Evolutionary conservation across 2,888 invertebrate genomes (phyloP).

Genomic region (Unio delphinus): DNA sequence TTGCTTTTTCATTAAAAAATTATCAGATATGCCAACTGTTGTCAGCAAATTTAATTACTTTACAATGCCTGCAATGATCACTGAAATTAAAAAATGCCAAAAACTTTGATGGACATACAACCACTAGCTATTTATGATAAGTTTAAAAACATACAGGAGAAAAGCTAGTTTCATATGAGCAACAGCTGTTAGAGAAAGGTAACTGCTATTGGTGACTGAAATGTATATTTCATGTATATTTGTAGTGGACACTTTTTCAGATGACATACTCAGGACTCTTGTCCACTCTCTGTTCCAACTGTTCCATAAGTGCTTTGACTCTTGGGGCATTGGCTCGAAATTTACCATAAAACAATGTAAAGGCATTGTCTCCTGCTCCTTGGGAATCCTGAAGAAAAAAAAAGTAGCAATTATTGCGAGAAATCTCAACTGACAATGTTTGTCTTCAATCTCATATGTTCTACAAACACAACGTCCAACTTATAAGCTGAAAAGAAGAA

Average conservation of each 20-base stretch:
- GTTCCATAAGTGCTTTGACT: conserved; percentile 84
- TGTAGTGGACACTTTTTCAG: background rate
- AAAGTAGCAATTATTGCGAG: conserved; percentile 3
- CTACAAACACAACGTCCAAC: background rate
- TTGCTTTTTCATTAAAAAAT: too few relatives aligned
- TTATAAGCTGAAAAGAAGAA: too few relatives aligned
- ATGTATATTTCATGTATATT: too few relatives aligned
- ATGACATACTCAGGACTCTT: conserved; percentile 82
- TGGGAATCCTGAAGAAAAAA: conserved; percentile 55
- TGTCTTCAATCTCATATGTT: background rate
- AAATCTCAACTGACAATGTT: background rate
- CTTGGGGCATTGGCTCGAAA: conserved; percentile 93
- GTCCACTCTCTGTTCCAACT: conserved; percentile 86
- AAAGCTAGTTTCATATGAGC: too few relatives aligned
- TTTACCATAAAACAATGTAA: conserved; percentile 91
- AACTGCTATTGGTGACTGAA: background rate
- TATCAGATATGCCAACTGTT: too few relatives aligned
- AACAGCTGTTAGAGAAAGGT: background rate
- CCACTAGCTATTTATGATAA: too few relatives aligned
- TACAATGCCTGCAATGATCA: too few relatives aligned
- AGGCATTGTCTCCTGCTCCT: conserved; percentile 74
- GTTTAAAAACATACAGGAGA: too few relatives aligned
- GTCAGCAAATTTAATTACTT: too few relatives aligned
- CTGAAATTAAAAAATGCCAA: too few relatives aligned
- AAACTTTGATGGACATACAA: too few relatives aligned